Percentiles rank a stretch among this genome's conserved stretches.
These are phyloP conservation scores for Halcyon chelicuti DNA, from an alignment of 2,797 vertebrate species.

Conservation along the genomic window DNA sequence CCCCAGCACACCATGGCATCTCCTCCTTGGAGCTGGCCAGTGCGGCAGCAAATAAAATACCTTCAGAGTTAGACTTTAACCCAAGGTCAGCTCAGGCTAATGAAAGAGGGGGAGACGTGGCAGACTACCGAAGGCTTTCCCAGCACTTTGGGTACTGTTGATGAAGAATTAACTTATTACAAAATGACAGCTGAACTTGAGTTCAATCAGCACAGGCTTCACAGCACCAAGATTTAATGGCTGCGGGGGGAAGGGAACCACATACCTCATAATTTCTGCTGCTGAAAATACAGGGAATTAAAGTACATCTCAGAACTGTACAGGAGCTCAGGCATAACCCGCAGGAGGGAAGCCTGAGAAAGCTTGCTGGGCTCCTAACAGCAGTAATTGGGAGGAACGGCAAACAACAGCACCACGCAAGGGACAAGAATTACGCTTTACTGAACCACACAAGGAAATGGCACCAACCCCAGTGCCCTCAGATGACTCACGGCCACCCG, in stretches of 20 bases:
- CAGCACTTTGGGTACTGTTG: not conserved
- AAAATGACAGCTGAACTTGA: not conserved
- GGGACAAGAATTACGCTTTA: fast-evolving
- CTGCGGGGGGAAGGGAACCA: not conserved
- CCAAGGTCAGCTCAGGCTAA: not conserved
- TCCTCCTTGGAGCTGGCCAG: not conserved
- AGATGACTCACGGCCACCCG: not conserved
- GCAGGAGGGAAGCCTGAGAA: not conserved
- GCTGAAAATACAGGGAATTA: not conserved
- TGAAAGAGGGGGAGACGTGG: not conserved
- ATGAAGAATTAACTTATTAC: slow-evolving; percentile 12
- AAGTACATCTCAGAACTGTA: not conserved
- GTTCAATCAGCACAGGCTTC: not conserved
- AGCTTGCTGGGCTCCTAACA: not conserved
- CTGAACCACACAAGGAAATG: not conserved
- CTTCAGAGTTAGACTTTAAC: not conserved
- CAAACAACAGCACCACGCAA: not conserved
- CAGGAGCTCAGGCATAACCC: not conserved
- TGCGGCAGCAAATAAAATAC: not conserved
- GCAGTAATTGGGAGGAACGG: not conserved
- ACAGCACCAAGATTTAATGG: not conserved
- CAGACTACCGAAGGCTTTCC: not conserved
- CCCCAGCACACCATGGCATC: fast-evolving
- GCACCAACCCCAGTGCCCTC: not conserved
- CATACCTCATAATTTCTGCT: not conserved